Base-by-base conservation (phyloP, 1,140 invertebrate species). In the Drosophila takahashii region DNA sequence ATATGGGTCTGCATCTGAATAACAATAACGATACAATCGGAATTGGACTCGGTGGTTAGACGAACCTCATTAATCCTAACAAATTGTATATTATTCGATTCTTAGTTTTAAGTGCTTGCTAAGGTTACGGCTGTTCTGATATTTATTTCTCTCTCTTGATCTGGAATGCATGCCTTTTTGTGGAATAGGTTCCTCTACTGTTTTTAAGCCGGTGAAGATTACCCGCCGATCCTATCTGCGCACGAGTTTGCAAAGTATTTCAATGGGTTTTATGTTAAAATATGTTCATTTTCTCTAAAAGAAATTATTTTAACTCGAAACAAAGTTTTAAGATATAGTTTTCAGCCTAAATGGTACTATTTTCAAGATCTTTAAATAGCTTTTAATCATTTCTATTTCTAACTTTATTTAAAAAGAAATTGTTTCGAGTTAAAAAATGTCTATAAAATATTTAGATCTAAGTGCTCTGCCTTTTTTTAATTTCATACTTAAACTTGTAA, bases 231-330 rank as follows among this genome's bases (percentile, higher is more conserved):
- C 90, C 34, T 91, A 91, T 90, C 70, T 91, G 51, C 90, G 90
- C 80, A 91, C 80, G 39, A 91, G 90, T 77, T 52, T 91, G 66
- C 90, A 91, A 91, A 91, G 90, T 91, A 89, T 77, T 79, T 54
- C 4, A 8, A 15, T 45, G 7, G 16, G 48, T 15, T 39, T 15
- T 44, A 11, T 9, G 7, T 9, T 16, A 3, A 3, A 4, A 29
- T n/a, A 56, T 61, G 44, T 4, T 36, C 13, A n/a, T 13, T 42
- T 44, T 22, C 13, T 26, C 10, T 26, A 13, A 39, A 3, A 3
- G 3, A 18, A 9, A 4, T 26, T 13, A 22, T 2, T 52, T 5
- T 26, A 26, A 8, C 45, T 52, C 18, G 1, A 52, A n/a, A n/a
- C n/a, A n/a, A n/a, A n/a, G n/a, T n/a, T n/a, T n/a, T n/a, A n/a